Evolutionary conservation across 2,888 invertebrate species (phyloP).

Genomic region (Gryllus longicercus): DNA sequence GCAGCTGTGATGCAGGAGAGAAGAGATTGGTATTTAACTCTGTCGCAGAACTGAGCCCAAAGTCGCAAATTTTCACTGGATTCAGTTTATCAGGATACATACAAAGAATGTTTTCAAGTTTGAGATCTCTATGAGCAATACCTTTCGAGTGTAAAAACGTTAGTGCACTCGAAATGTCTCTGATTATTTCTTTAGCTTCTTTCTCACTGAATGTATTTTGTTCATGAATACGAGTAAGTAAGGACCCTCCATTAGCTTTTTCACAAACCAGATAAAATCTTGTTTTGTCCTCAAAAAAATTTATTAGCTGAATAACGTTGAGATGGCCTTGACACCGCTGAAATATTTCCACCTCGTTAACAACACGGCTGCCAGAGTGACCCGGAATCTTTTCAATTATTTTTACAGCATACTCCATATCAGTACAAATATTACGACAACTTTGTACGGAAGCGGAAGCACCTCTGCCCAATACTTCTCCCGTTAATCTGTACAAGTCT

Average conservation of each 20-base stretch:
- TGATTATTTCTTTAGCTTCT: conserved; percentile 90
- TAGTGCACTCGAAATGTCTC: conserved; percentile 90
- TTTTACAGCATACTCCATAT: conserved; percentile 95
- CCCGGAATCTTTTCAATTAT: conserved; percentile 93
- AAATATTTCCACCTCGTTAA: conserved; percentile 98
- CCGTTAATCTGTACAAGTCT: conserved; percentile 92
- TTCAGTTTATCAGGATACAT: conserved; percentile 81
- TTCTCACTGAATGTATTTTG: conserved; percentile 90
- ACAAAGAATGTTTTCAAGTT: conserved; percentile 98
- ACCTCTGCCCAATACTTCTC: conserved; percentile 93
- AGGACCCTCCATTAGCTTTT: conserved; percentile 92
- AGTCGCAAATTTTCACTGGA: conserved; percentile 97
- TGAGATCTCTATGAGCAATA: conserved; percentile 85
- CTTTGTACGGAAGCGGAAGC: conserved; percentile 95
- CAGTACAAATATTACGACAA: conserved; percentile 85
- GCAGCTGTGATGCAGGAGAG: conserved; percentile 87
- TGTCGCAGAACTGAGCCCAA: conserved; percentile 94
- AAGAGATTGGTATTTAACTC: conserved; percentile 80
- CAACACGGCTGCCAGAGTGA: conserved; percentile 89
- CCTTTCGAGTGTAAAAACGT: conserved; percentile 88
- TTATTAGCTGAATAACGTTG: conserved; percentile 95
- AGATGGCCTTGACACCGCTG: conserved; percentile 97
- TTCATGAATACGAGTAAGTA: conserved; percentile 90
- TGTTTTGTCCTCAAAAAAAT: conserved; percentile 95
- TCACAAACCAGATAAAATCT: conserved; percentile 97